Evolutionary conservation across 2,888 invertebrate genomes (phyloP).

Genomic region (Portevinia maculata): DNA sequence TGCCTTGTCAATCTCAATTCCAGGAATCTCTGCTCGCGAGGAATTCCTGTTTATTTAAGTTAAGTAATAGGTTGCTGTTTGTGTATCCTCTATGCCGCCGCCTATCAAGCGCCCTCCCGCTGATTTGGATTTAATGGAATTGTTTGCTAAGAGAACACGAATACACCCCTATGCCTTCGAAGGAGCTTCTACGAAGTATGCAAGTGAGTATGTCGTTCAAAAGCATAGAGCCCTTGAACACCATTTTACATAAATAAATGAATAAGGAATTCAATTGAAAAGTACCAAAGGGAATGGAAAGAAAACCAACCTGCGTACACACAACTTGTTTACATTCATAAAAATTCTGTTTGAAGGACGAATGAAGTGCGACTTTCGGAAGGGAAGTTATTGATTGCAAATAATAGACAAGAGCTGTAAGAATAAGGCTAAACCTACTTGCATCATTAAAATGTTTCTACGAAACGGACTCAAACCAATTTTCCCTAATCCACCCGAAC

Average conservation of each 20-base stretch:
- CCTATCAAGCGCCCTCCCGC: slow-evolving; percentile 51
- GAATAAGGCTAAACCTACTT: neutral
- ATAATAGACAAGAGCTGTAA: slow-evolving; percentile 35
- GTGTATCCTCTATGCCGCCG: slow-evolving; percentile 14
- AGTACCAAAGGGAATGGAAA: neutral
- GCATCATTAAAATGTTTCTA: slow-evolving; percentile 35
- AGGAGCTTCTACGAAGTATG: neutral
- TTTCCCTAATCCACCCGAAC: slow-evolving; percentile 11
- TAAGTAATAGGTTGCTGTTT: slow-evolving; percentile 51
- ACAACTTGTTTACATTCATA: slow-evolving; percentile 8
- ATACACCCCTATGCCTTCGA: slow-evolving; percentile 10
- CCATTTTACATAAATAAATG: slow-evolving; percentile 17
- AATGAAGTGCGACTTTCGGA: neutral
- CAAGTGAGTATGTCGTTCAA: slow-evolving; percentile 22
- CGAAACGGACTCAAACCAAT: slow-evolving; percentile 8
- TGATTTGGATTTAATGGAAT: slow-evolving; percentile 60
- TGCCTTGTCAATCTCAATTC: slow-evolving; percentile 50
- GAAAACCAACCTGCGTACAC: neutral
- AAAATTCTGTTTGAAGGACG: slow-evolving; percentile 28
- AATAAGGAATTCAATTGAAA: slow-evolving; percentile 48
- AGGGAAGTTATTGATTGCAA: slow-evolving; percentile 28
- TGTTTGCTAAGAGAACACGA: slow-evolving; percentile 37
- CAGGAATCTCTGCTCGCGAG: slow-evolving; percentile 58
- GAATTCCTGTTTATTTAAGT: slow-evolving; percentile 63
- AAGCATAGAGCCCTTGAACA: slow-evolving; percentile 1